Evolutionary conservation across 2,113 vertebrate genomes (phyloP), one percentile per base, ranked within the genome.

Genomic region (Zosterops hypoxanthus): DNA sequence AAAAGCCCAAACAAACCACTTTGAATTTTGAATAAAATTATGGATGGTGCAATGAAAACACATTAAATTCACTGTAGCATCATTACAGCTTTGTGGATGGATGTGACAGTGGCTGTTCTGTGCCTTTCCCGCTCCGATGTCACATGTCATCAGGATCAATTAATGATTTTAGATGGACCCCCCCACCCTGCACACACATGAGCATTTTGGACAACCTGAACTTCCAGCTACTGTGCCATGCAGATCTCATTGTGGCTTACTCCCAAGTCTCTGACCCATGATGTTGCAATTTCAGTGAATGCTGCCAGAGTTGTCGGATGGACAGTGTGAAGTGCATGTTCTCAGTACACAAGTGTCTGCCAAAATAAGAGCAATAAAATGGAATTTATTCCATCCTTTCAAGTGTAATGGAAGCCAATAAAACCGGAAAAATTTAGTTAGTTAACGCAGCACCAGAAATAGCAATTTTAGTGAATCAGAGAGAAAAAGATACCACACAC

Each of bases 331-430:
- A 94, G n/a, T 83, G 44, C 41, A 47, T 39, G 28, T 55, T 82
- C 33, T 50, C 33, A 68, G 12, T 34, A 53, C 57, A 88, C 28
- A 84, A 71, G 21, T 14, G 60, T 49, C 63, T 90, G 86, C 55
- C 87, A 91, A 90, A 92, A 79, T 28, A 42, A 41, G 42, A 82
- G 63, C 70, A 91, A 68, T 73, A 85, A 82, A 69, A 82, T 82
- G 23, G 49, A 85, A 85, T 90, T 85, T 75, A 39, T 71, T 90
- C 72, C 53, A 64, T 68, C 44, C 19, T 88, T 93, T 86, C n/a
- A 75, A 88, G 29, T 70, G 33, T 44, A 94, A 66, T 17, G 85
- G 59, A 88, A 89, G 34, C 39, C 31, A 95, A 80, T 53, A 73
- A 68, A 92, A 66, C 11, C 0, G 28, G 36, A 80, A 91, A 84